phyloP scores from a whole-genome alignment of 2,888 invertebrate genomes.

The Maniola hyperantus region DNA sequence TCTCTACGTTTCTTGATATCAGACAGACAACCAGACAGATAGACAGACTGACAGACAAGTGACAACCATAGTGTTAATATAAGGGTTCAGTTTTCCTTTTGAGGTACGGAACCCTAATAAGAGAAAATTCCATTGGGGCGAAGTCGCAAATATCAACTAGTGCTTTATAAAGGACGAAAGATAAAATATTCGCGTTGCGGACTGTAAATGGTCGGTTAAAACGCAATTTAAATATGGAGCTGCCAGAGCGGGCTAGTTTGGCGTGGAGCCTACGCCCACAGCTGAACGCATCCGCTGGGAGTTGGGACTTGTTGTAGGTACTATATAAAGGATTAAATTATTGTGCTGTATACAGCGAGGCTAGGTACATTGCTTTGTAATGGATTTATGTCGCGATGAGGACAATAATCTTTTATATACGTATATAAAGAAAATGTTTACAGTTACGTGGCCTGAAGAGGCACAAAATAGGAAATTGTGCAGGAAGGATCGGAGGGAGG shows the following conservation, averaged over 20 bases:
- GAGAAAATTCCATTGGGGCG: neutral
- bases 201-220: slow-evolving; percentile 14
- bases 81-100: too few relatives aligned
- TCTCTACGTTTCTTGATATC: too few relatives aligned
- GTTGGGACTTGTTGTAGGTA: neutral
- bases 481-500: too few relatives aligned
- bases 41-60: too few relatives aligned
- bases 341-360: neutral
- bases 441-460: too few relatives aligned
- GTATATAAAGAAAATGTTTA: too few relatives aligned
- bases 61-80: too few relatives aligned
- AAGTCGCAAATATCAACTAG: too few relatives aligned
- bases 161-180: neutral
- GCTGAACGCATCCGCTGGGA: neutral
- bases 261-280: slow-evolving; percentile 8
- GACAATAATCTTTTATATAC: neutral
- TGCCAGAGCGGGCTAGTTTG: neutral
- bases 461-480: too few relatives aligned
- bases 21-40: too few relatives aligned
- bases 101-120: too few relatives aligned
- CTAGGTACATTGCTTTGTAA: neutral
- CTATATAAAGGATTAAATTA: neutral
- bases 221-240: slow-evolving; percentile 16
- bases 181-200: neutral
- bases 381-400: neutral